Base-by-base conservation (phyloP, 1,140 invertebrate genomes). In the Bursaphelenchus mucronatus region DNA sequence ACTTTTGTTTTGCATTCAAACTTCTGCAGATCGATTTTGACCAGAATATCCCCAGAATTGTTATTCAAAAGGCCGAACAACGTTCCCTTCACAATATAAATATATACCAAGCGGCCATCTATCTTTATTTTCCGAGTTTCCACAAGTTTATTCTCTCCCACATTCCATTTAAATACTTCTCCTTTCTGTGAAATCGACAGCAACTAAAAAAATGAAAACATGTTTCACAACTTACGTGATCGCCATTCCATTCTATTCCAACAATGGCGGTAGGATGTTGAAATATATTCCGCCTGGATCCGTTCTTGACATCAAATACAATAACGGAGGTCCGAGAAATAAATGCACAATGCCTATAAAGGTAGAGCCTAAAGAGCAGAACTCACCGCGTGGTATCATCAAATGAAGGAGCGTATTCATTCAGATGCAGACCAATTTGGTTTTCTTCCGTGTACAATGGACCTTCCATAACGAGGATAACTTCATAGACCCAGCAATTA, bases 241-340 rank as follows among this genome's bases (percentile, higher is more conserved):
- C 61, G 2, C 63, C 61, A 11, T n/a, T 13, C 61, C 61, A 63
- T 19, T 63, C 11, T 1, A 61, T 13, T 13, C 61, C 61, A 65
- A 17, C 17, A 63, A 63, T 17, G 6, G 11, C 11, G 11, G 11
- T 13, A n/a, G 3, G 11, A 39, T 62, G 13, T 13, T 55, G 44
- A 4, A 63, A 30, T 13, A 63, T 30, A 11, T 30, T 13, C 1
- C 55, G 58, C 30, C 61, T 1, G 17, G 62, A 11, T 30, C 61
- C 61, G 55, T 61, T 64, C 62, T 63, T 61, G 11, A 63, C 61
- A 17, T 63, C 61, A 3, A n/a, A 63, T n/a, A 65, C 61, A 40
- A 63, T 63, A n/a, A 63, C 56, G 11, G 11, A 19, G 61, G 13
- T 64, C n/a, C 30, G 13, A 6, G 61, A 64, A 65, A 30, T 63